phyloP scores from a whole-genome alignment of 35 echinoderm and acorn worm genomes.

The Patiria miniata region DNA sequence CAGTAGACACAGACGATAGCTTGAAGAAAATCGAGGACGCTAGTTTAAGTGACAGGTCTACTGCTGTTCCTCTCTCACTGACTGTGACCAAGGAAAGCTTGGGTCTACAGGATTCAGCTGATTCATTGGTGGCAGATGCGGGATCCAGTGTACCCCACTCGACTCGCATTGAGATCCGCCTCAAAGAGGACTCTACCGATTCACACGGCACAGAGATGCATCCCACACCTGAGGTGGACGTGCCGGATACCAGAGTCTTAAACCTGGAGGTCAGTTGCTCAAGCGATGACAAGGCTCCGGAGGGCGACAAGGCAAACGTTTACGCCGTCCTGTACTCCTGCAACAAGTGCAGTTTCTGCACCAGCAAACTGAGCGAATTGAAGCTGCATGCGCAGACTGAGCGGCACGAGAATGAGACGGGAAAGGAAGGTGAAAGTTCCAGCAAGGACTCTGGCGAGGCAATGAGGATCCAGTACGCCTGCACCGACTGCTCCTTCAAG shows the following conservation, averaged over 20 bases:
- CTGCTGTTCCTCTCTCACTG: too few relatives aligned
- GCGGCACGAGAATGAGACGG: not conserved
- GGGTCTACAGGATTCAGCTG: too few relatives aligned
- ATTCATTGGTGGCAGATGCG: not conserved
- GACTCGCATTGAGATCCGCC: not conserved
- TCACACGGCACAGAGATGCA: not conserved
- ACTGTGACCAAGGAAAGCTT: too few relatives aligned
- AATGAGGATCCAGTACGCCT: not conserved
- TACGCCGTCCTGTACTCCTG: slow-evolving; percentile 1
- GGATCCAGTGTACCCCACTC: not conserved
- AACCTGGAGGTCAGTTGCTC: slow-evolving; percentile 4
- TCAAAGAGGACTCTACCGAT: not conserved
- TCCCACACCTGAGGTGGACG: not conserved
- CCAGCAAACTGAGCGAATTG: not conserved
- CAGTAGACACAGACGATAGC: too few relatives aligned
- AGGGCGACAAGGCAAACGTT: not conserved
- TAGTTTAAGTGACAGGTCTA: too few relatives aligned
- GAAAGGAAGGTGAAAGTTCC: not conserved
- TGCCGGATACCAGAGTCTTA: not conserved
- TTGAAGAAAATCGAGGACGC: too few relatives aligned
- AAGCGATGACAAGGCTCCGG: not conserved
- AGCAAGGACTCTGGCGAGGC: not conserved
- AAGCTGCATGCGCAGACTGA: not conserved
- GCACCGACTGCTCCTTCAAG: slow-evolving; percentile 2
- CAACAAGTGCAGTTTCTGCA: slow-evolving; percentile 6